These are phyloP conservation scores for Bacillus rossius DNA, from an alignment of 1,140 invertebrate species.

Conservation along the genomic window DNA sequence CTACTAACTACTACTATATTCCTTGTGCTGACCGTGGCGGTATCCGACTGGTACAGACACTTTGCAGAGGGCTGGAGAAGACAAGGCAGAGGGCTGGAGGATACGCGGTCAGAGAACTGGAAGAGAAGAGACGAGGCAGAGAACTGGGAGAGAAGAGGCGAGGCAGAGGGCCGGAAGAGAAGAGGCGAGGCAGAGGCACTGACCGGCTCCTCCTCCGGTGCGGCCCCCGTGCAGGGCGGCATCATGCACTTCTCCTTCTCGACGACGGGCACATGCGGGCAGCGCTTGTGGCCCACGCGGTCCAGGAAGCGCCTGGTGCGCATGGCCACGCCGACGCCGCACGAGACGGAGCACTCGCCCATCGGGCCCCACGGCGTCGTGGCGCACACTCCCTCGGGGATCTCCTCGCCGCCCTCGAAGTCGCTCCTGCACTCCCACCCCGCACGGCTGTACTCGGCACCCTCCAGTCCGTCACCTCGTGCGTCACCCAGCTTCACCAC, in stretches of 20 bases:
- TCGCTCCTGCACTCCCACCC: background rate
- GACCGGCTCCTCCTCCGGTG: slow-evolving; percentile 27
- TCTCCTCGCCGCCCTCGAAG: slow-evolving; percentile 21
- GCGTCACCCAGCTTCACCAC: too few relatives aligned
- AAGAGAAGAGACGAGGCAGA: too few relatives aligned
- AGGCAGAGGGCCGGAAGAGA: too few relatives aligned
- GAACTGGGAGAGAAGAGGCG: too few relatives aligned
- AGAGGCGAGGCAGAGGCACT: background rate
- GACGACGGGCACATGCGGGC: slow-evolving; percentile 58
- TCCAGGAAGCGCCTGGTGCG: slow-evolving; percentile 66
- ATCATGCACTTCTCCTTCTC: slow-evolving; percentile 73
- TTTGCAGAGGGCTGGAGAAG: too few relatives aligned
- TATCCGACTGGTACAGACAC: too few relatives aligned
- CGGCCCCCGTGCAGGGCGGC: slow-evolving; percentile 50
- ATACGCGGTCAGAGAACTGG: too few relatives aligned
- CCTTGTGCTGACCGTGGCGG: too few relatives aligned
- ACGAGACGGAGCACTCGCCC: slow-evolving; percentile 77
- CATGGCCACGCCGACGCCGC: slow-evolving; percentile 71
- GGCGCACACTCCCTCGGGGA: slow-evolving; percentile 52
- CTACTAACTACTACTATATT: slow-evolving; percentile 15
- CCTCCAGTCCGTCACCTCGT: slow-evolving; percentile 32
- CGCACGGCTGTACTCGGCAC: background rate
- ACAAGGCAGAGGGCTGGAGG: too few relatives aligned
- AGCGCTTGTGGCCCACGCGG: slow-evolving; percentile 69
- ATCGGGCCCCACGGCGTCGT: slow-evolving; percentile 71